phyloP scores from a whole-genome alignment of 2,888 invertebrate species.

The Drosophila conformis region DNA sequence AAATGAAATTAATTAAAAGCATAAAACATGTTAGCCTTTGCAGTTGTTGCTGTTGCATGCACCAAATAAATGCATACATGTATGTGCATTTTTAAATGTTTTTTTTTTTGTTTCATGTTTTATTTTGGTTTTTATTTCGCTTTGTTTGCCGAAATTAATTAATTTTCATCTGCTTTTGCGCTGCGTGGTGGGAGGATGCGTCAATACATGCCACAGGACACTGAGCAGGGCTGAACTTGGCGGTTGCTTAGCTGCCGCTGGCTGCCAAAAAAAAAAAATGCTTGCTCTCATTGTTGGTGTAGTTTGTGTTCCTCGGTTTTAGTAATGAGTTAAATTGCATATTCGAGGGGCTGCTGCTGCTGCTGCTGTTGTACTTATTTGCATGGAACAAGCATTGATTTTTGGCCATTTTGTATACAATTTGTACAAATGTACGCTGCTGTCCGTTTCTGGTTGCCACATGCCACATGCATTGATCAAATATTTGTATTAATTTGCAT shows the following conservation, averaged over 20 bases:
- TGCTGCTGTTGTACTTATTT: constrained; percentile 35
- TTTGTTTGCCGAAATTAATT: constrained; percentile 65
- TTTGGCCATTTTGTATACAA: constrained; percentile 29
- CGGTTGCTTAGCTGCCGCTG: constrained; percentile 34
- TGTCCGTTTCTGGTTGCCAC: neutral
- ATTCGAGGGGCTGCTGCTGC: constrained; percentile 19
- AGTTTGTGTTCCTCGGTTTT: constrained; percentile 34
- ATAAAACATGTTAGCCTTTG: constrained; percentile 45
- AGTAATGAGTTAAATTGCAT: constrained; percentile 65
- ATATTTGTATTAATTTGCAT: constrained; percentile 30
- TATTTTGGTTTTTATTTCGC: constrained; percentile 36
- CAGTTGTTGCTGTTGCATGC: constrained; percentile 26
- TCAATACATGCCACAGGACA: constrained; percentile 13
- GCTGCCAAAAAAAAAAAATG: constrained; percentile 30
- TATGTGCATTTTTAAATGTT: constrained; percentile 43
- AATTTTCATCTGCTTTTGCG: constrained; percentile 42
- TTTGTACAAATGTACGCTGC: neutral
- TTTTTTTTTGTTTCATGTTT: neutral
- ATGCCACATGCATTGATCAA: constrained; percentile 14
- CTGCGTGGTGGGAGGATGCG: constrained; percentile 4
- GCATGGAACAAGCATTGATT: constrained; percentile 52
- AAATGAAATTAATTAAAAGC: constrained; percentile 55
- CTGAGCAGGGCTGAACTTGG: neutral
- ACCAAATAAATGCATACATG: constrained; percentile 45
- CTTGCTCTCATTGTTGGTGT: constrained; percentile 3